Percentiles rank a stretch among this genome's conserved stretches.
Evolutionary conservation across 2,797 vertebrate genomes (phyloP).

Genomic region (Hephaestus fuliginosus): DNA sequence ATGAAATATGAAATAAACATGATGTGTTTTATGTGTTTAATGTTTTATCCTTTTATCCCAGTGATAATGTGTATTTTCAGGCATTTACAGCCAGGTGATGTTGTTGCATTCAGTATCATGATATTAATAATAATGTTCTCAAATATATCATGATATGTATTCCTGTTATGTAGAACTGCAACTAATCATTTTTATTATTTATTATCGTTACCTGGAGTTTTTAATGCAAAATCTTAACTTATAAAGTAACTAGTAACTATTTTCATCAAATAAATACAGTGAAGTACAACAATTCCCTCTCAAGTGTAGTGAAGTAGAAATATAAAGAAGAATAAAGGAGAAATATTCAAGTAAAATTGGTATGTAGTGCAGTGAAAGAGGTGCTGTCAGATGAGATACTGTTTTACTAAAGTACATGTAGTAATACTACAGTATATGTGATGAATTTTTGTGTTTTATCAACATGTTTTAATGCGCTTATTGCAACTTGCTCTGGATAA

Average conservation of each 20-base stretch:
- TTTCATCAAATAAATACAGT: neutral
- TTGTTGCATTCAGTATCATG: neutral
- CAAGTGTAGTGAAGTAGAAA: neutral
- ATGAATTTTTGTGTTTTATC: no score
- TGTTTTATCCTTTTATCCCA: no score
- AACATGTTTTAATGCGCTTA: no score
- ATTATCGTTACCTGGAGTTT: neutral
- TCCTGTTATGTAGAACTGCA: neutral
- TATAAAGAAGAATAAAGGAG: neutral
- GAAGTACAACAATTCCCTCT: neutral
- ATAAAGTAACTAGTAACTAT: neutral
- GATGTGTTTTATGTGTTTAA: no score
- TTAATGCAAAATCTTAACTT: neutral
- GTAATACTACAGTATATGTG: no score
- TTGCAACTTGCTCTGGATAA: no score
- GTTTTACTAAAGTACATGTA: no score
- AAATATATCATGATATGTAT: neutral
- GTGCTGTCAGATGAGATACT: no score
- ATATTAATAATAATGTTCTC: neutral
- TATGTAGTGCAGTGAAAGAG: no score
- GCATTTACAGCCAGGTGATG: no score
- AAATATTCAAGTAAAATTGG: no score
- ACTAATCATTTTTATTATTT: neutral
- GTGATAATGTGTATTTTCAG: neutral
- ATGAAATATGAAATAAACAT: no score